A percentile compares a stretch with the other conserved stretches of the same genome.
phyloP scores from a whole-genome alignment of 2,797 vertebrate species.

The Gallirallus australis region DNA sequence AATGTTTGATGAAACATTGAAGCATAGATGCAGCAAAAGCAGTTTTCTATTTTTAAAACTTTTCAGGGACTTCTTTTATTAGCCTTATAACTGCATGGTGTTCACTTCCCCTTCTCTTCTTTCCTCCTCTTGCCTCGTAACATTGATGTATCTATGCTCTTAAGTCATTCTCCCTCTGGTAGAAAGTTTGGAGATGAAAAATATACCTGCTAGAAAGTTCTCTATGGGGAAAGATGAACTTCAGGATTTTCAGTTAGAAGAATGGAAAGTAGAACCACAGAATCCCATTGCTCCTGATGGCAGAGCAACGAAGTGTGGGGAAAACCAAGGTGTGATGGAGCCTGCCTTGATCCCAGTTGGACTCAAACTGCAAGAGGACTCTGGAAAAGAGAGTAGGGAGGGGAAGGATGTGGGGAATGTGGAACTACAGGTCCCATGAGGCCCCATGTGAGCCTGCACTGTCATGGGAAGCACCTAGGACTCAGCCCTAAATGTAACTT shows the following conservation, averaged over 20 bases:
- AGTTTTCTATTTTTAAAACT: conserved; percentile 14
- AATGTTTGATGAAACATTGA: background rate
- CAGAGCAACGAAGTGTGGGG: background rate
- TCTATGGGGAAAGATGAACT: background rate
- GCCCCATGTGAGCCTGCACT: background rate
- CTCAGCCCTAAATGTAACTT: background rate
- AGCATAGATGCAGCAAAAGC: background rate
- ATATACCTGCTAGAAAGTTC: background rate
- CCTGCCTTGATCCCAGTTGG: background rate
- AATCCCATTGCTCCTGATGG: background rate
- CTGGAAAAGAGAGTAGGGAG: background rate
- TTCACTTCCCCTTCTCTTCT: background rate
- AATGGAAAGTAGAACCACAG: background rate
- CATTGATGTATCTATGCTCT: conserved; percentile 10
- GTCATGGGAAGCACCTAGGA: background rate
- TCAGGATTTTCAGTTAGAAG: background rate
- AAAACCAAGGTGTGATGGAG: background rate
- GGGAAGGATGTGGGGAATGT: background rate
- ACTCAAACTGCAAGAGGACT: background rate
- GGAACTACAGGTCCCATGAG: background rate
- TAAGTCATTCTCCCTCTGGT: background rate
- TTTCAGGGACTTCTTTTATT: conserved; percentile 13
- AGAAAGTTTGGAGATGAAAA: conserved; percentile 22
- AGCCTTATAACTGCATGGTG: background rate
- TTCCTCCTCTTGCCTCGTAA: conserved; percentile 29